Conservation (phyloP, 2,888 invertebrate genomes). For the Allophyes oxyacanthae region DNA sequence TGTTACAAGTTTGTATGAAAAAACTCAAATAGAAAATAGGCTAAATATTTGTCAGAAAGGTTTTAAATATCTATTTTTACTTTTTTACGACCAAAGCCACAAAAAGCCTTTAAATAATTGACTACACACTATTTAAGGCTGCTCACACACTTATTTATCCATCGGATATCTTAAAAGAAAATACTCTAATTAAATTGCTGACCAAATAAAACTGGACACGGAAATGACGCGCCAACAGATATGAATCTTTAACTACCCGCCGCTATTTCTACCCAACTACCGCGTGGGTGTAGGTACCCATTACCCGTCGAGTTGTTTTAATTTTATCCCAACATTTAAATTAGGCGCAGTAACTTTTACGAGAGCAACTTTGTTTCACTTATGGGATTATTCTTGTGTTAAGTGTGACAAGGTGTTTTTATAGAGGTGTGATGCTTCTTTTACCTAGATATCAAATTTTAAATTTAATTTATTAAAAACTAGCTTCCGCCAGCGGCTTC, state of each 20-base stretch:
- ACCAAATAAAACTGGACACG: constrained; percentile 33
- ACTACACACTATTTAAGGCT: constrained; percentile 9
- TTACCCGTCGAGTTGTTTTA: too few relatives aligned
- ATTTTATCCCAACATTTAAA: constrained; percentile 55
- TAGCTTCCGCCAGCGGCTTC: too few relatives aligned
- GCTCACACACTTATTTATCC: constrained; percentile 5
- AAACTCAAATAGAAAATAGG: too few relatives aligned
- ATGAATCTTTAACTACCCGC: constrained; percentile 33
- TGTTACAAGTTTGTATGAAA: too few relatives aligned
- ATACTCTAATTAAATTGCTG: constrained; percentile 44
- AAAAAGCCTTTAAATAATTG: neutral
- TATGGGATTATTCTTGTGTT: constrained; percentile 11
- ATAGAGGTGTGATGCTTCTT: too few relatives aligned
- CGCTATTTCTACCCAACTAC: too few relatives aligned
- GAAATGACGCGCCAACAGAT: constrained; percentile 25
- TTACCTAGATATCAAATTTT: too few relatives aligned
- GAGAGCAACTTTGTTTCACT: constrained; percentile 11
- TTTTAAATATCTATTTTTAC: too few relatives aligned
- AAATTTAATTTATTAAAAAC: too few relatives aligned
- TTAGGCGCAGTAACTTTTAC: constrained; percentile 49
- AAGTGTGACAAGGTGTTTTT: neutral
- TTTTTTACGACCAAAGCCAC: neutral
- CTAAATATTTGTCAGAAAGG: too few relatives aligned
- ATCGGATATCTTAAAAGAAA: constrained; percentile 22
- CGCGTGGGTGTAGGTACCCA: too few relatives aligned